phyloP scores from a whole-genome alignment of 2,113 vertebrate genomes.

The Ctenodactylus gundi region DNA sequence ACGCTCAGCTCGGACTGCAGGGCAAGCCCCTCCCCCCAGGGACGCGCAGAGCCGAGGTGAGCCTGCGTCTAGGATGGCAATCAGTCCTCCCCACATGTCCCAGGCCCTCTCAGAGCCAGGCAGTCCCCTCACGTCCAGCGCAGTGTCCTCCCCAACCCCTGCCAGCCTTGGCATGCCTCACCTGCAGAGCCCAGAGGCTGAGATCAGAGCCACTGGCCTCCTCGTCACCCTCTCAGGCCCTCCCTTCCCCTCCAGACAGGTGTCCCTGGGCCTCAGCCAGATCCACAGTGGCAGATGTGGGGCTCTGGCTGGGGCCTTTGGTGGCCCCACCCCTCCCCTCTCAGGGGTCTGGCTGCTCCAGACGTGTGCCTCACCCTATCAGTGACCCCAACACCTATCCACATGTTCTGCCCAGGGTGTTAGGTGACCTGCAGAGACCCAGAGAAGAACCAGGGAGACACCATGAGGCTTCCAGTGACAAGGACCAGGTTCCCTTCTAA shows the following conservation, averaged over 20 bases:
- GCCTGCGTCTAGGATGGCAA: no score
- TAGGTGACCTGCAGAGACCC: neutral
- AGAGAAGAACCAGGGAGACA: neutral
- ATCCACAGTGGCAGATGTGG: neutral
- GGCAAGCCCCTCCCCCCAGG: neutral
- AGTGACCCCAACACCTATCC: no score
- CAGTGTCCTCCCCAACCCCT: neutral
- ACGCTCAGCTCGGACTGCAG: fast-evolving
- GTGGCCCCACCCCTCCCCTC: neutral
- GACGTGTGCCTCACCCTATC: neutral
- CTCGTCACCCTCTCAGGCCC: no score
- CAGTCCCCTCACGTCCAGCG: no score
- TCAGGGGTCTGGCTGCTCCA: neutral
- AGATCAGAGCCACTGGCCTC: neutral
- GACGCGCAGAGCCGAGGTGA: fast-evolving
- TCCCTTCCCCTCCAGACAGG: no score
- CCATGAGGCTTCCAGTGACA: neutral
- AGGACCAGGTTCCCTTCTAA: neutral
- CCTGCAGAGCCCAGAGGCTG: neutral
- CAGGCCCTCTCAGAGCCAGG: neutral
- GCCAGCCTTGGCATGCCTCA: neutral
- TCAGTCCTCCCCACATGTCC: fast-evolving
- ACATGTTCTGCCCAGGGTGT: neutral
- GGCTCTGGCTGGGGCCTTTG: neutral
- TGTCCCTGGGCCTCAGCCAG: neutral